A percentile compares a stretch with the other conserved stretches of the same genome.
These are phyloP conservation scores for Stenolophus ochropezus DNA, from an alignment of 2,888 invertebrate species.

Conservation along the genomic window DNA sequence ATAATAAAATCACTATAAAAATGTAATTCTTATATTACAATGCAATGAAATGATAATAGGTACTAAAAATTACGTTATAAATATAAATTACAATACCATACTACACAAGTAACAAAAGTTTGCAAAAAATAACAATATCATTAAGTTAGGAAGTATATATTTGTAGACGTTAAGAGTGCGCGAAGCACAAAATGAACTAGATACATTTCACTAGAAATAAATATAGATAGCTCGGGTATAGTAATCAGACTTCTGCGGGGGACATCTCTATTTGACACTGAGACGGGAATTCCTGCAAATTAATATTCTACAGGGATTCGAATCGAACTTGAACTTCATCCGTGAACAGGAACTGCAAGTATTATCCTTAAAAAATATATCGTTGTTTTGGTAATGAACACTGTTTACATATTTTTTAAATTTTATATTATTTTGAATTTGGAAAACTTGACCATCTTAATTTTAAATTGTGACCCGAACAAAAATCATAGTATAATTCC, in stretches of 20 bases:
- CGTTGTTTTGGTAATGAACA: no score
- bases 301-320: no score
- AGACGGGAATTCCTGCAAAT: conserved; percentile 33
- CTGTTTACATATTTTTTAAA: no score
- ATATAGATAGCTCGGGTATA: conserved; percentile 35
- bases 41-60: conserved; percentile 54
- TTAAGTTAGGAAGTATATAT: conserved; percentile 51
- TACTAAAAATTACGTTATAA: conserved; percentile 51
- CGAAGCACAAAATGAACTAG: conserved; percentile 47
- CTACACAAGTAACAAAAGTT: conserved; percentile 52
- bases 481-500: no score
- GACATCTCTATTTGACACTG: conserved; percentile 44
- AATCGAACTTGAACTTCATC: no score
- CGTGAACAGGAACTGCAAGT: no score
- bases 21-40: conserved; percentile 51
- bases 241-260: conserved; percentile 46
- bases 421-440: no score
- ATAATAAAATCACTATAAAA: conserved; percentile 58
- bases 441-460: no score
- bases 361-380: no score
- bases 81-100: conserved; percentile 51
- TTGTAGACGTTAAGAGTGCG: conserved; percentile 37
- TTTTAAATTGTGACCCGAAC: no score
- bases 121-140: conserved; percentile 56
- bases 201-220: conserved; percentile 48